Evolutionary conservation across 2,797 vertebrate species (phyloP).

Genomic region (Oophaga sylvatica): DNA sequence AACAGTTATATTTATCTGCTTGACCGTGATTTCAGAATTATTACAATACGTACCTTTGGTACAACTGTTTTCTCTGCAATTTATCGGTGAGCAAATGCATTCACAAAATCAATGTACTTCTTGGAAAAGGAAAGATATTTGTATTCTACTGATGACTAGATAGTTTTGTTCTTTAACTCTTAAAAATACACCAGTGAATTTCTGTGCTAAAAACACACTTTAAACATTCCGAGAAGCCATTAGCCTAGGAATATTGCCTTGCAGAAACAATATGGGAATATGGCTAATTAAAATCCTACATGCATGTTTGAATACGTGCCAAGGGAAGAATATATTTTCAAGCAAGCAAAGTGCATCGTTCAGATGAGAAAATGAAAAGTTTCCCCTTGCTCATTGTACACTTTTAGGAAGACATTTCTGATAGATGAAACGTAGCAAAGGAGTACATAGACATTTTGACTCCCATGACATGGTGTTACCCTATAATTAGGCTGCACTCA

Average conservation of each 20-base stretch:
- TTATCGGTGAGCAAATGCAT: neutral
- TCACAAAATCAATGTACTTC: neutral
- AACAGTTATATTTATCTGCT: neutral
- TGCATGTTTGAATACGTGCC: constrained; percentile 38
- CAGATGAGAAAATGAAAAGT: constrained; percentile 25
- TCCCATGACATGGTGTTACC: constrained; percentile 11
- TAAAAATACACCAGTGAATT: constrained; percentile 16
- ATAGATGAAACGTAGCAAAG: constrained; percentile 26
- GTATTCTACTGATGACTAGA: constrained; percentile 1
- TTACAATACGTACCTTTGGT: neutral
- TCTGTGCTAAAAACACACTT: constrained; percentile 40
- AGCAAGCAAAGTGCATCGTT: constrained; percentile 55
- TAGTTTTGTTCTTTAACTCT: constrained; percentile 12
- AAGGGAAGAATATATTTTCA: constrained; percentile 49
- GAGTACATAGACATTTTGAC: constrained; percentile 16
- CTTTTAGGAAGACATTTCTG: constrained; percentile 43
- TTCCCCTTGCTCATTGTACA: constrained; percentile 31
- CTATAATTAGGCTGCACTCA: constrained; percentile 44
- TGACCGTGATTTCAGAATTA: neutral
- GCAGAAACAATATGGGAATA: constrained; percentile 21
- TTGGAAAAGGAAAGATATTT: neutral
- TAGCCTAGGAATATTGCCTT: constrained; percentile 36
- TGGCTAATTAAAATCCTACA: constrained; percentile 45
- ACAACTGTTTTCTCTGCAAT: neutral
- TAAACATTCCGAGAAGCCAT: constrained; percentile 1